Base-by-base conservation (phyloP, 2,888 invertebrate species). In the Lydus trimaculatus region DNA sequence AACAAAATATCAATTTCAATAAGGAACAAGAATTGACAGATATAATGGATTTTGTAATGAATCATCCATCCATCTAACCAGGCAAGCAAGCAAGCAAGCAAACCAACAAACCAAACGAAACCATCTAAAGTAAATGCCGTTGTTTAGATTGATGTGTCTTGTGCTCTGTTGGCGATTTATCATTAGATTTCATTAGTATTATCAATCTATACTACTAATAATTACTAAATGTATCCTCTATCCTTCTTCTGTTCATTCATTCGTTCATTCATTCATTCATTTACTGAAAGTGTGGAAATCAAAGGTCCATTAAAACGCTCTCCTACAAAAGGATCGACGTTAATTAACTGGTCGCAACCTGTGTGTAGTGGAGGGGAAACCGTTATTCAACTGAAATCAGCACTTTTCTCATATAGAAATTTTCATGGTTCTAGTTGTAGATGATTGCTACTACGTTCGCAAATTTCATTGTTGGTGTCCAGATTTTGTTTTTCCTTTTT, bases 11-110 rank as follows among this genome's bases (percentile, higher is more conserved):
- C 66, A 74, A 71, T 76, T 72, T 76, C 71, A 67, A 69, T 71
- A 69, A 71, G 71, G 65, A 70, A 61, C 56, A 48, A 73, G 28
- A 74, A 76, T 75, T 76, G 75, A 74, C 75, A 74, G 72, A 72
- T 66, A 65, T 77, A 76, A 76, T 77, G 73, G 75, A 75, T 74
- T 73, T 69, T 61, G 71, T 69, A 75, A 77, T 75, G 73, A 75
- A 75, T 76, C 77, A 75, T 76, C 73, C 69, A 63, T 64, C 66
- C 58, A 63, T 48, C 63, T 31, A 58, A 20, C 60, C 58, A 61
- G 64, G 52, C 62, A 60, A 65, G 52, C 62, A 60, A 65, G 64
- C 65, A 20, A 60, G n/a, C 17, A 31, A 17, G 33, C 23, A 11
- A 31, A 17, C 31, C 61, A 36, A 25, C 33, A 31, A 31, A 25